Evolutionary conservation across 2,797 vertebrate species (phyloP), one percentile per base, ranked within the genome.

Genomic region (Sebastolobus alascanus): DNA sequence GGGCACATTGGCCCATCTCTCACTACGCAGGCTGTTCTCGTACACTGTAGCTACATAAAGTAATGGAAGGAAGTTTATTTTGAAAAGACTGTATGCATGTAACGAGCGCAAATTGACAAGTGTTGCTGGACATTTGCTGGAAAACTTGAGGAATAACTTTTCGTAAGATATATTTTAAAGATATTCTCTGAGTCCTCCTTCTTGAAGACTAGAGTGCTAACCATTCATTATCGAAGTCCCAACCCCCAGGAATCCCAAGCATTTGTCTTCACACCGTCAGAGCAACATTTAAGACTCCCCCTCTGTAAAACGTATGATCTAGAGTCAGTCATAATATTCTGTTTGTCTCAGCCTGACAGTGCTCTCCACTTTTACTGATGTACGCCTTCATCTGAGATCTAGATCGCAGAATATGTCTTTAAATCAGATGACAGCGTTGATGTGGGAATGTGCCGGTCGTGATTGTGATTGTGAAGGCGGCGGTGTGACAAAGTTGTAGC

Each of bases 191-290:
- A 70, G 22, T 31, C 31, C 13, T 63, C 25, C n/a, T 38, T 33
- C 50, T 67, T 35, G 29, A 35, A 27, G 25, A 46, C 37, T 14
- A 2, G 50, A 86, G 75, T 20, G 25, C 64, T 52, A 64, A 67
- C 54, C 59, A 31, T 76, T 81, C 56, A 40, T 69, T 75, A 83
- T 86, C 58, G 25, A 46, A 70, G 13, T 40, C 37, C 33, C 67
- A 69, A 9, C 78, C 69, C 81, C 5, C n/a, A 77, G 65, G 74
- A 87, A 89, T 79, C 77, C 63, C 67, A 72, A 84, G 65, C 83
- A 79, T 85, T 80, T 70, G 72, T 84, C 54, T 80, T 73, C 60
- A 72, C 80, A 25, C 73, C 16, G 9, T 73, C 46, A 74, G 33
- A 68, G 73, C 64, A 73, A 31, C 25, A 40, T 80, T 79, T 74